Evolutionary conservation across 2,113 vertebrate genomes (phyloP).

Genomic region (Albula goreensis): DNA sequence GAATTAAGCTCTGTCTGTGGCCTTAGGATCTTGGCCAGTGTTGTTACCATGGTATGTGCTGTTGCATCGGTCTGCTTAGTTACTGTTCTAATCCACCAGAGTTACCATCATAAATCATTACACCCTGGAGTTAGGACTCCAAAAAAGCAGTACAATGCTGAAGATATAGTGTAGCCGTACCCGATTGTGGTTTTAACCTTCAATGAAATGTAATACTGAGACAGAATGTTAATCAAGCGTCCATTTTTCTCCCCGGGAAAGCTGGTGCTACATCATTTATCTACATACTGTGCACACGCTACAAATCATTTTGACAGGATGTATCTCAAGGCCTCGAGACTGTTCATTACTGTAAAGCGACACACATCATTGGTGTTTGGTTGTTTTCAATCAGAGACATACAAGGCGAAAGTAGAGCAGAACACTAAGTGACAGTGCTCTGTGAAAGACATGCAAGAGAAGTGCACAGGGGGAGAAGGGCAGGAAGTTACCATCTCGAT

Average conservation of each 20-base stretch:
- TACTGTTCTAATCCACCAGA: not conserved
- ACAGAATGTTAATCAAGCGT: not conserved
- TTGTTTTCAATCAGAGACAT: not conserved
- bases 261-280: not conserved
- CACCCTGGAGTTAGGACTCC: too few relatives aligned
- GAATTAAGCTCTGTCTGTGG: not conserved
- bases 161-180: not conserved
- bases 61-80: not conserved
- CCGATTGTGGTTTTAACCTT: conserved; percentile 35
- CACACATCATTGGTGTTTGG: not conserved
- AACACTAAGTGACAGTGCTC: not conserved
- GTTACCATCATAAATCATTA: too few relatives aligned
- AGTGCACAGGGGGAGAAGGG: not conserved
- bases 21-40: not conserved
- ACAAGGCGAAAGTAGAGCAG: not conserved
- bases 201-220: conserved; percentile 5
- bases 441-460: not conserved
- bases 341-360: not conserved
- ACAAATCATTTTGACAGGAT: not conserved
- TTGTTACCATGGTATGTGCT: too few relatives aligned
- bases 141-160: not conserved
- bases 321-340: not conserved
- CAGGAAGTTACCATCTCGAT: conserved; percentile 82
- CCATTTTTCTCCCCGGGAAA: not conserved
- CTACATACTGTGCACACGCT: not conserved